phyloP scores from a whole-genome alignment of 2,888 invertebrate species.

The Chrysolina oricalcia region DNA sequence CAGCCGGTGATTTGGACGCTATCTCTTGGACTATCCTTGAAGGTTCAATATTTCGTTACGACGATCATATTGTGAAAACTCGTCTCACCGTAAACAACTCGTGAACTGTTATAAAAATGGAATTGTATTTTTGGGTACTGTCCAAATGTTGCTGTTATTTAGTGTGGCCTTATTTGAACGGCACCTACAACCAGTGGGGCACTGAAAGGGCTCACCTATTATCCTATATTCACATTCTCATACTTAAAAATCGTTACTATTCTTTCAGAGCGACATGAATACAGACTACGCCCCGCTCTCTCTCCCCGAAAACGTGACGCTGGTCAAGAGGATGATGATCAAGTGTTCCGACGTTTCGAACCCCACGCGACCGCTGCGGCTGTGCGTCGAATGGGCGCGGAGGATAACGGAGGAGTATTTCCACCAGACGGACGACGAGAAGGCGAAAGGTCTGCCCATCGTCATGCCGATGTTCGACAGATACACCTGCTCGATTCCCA shows the following conservation, averaged over 20 bases:
- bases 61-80: no score
- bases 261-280: slow-evolving; percentile 46
- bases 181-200: no score
- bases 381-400: slow-evolving; percentile 94
- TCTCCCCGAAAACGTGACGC: slow-evolving; percentile 85
- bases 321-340: slow-evolving; percentile 96
- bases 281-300: slow-evolving; percentile 69
- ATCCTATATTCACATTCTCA: no score
- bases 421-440: slow-evolving; percentile 97
- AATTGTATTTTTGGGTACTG: no score
- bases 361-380: slow-evolving; percentile 89
- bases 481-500: slow-evolving; percentile 94
- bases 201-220: no score
- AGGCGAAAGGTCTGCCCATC: slow-evolving; percentile 89
- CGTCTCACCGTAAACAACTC: no score
- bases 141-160: no score
- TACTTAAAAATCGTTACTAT: background rate
- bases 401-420: slow-evolving; percentile 99
- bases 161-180: no score
- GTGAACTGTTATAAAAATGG: no score
- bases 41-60: no score
- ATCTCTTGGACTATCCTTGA: no score
- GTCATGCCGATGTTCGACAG: slow-evolving; percentile 99
- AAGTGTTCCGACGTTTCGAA: slow-evolving; percentile 99
- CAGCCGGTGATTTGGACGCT: no score